Base-by-base conservation (phyloP, 2,797 vertebrate species). In the Rhadinocentrus ornatus region DNA sequence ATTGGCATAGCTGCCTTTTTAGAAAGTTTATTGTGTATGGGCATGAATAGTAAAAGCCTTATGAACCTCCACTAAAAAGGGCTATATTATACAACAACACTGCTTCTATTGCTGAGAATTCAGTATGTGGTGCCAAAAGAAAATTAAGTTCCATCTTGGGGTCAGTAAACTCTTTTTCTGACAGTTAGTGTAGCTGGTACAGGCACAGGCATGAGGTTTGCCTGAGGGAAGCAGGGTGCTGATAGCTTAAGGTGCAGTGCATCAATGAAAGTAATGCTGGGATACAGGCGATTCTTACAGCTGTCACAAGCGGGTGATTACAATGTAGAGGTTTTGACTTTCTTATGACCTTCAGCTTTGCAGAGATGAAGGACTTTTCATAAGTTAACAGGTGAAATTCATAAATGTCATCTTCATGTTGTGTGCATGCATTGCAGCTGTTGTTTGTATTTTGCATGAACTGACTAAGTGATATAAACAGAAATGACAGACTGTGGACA, bases 121-220 rank as follows among this genome's bases (percentile, higher is more conserved):
- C 64, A 59, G 48, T 70, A 48, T 62, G 35, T 59, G 69, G 24
- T 34, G 71, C 37, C 58, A 52, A 64, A 73, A 69, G 34, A 77
- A 78, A 68, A 82, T 80, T 62, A 77, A 66, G 48, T 71, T 52
- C 48, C 66, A 66, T 83, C 60, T 78, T 63, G 61, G 57, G 78
- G 76, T 73, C 71, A 70, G 66, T 75, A 72, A 78, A 78, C 32
- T 50, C 34, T 67, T 53, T 63, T 37, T 27, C 24, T 61, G 32
- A 75, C 48, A 52, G 39, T 39, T 63, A 63, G 50, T 32, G 15
- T 62, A 75, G 60, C 53, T 66, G 63, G 78, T 39, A 59, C 73
- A 66, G 54, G 53, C 54, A 41, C 32, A 68, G 26, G 41, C 31
- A 37, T 55, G 48, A 69, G 48, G 56, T 52, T 16, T 15, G 63